Evolutionary conservation across 2,888 invertebrate genomes (phyloP).

Genomic region (Cephus pygmeus): DNA sequence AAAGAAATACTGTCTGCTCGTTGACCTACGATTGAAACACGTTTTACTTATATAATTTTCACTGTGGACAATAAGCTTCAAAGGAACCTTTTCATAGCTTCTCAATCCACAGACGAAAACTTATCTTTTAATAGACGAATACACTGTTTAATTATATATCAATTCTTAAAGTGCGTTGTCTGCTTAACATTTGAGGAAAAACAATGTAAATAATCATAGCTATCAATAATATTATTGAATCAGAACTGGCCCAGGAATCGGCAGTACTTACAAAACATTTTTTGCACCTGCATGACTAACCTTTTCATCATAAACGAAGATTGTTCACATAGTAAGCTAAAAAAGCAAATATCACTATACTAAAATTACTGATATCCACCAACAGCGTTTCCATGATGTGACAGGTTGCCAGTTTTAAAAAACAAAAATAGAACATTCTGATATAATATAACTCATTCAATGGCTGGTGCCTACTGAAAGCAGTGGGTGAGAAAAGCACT

Average conservation of each 20-base stretch:
- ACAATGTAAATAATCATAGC: not conserved
- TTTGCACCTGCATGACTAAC: not conserved
- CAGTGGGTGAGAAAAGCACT: not conserved
- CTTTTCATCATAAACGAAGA: not conserved
- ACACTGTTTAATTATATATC: not conserved
- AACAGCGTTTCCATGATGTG: not conserved
- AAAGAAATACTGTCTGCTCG: slow-evolving; percentile 8
- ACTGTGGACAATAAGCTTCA: not conserved
- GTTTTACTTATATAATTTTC: not conserved
- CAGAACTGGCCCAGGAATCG: not conserved
- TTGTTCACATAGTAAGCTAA: not conserved
- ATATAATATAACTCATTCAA: slow-evolving; percentile 11
- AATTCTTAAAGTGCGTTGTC: not conserved
- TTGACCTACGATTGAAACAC: not conserved
- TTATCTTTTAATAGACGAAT: not conserved
- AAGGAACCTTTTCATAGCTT: not conserved
- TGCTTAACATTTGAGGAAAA: not conserved
- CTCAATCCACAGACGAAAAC: not conserved
- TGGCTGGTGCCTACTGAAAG: not conserved
- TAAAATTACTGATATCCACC: not conserved
- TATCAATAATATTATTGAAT: not conserved
- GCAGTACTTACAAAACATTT: not conserved
- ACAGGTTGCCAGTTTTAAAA: slow-evolving; percentile 7
- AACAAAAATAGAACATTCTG: slow-evolving; percentile 9
- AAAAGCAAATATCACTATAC: not conserved